phyloP scores from a whole-genome alignment of 2,797 vertebrate species.

The Gymnothorax javanicus region DNA sequence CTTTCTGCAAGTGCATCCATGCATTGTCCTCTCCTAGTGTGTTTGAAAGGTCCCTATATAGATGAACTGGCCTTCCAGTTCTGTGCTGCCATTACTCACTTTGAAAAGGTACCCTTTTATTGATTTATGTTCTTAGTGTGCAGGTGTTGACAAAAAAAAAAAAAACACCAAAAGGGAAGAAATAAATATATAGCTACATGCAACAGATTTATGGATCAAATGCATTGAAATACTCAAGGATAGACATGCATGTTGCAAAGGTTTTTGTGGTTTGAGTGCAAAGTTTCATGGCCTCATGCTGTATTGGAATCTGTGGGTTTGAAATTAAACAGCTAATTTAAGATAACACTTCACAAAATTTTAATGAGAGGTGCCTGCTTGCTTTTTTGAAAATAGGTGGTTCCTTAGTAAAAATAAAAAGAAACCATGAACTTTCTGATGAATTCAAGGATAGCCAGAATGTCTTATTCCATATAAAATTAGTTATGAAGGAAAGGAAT shows the following conservation, averaged over 20 bases:
- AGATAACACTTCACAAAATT: not conserved
- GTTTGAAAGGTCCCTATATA: not conserved
- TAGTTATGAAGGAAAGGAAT: no score
- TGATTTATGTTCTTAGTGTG: not conserved
- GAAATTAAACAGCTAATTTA: not conserved
- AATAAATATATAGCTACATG: not conserved
- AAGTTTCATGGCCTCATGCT: not conserved
- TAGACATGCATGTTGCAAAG: not conserved
- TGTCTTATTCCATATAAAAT: not conserved
- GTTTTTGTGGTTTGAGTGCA: not conserved
- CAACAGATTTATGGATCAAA: not conserved
- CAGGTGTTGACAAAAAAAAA: not conserved
- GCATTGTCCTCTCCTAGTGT: not conserved
- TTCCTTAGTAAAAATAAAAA: not conserved
- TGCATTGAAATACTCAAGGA: not conserved
- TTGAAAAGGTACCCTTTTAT: not conserved
- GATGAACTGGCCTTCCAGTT: not conserved
- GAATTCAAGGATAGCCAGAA: not conserved
- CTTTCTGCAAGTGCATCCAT: not conserved
- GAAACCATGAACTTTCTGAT: not conserved
- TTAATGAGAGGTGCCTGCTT: not conserved
- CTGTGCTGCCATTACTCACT: not conserved
- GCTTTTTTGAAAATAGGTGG: not conserved
- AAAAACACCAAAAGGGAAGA: not conserved
- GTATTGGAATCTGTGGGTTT: not conserved